These are phyloP conservation scores for Chrysina gloriosa DNA, from an alignment of 2,888 invertebrate genomes.

Conservation along the genomic window DNA sequence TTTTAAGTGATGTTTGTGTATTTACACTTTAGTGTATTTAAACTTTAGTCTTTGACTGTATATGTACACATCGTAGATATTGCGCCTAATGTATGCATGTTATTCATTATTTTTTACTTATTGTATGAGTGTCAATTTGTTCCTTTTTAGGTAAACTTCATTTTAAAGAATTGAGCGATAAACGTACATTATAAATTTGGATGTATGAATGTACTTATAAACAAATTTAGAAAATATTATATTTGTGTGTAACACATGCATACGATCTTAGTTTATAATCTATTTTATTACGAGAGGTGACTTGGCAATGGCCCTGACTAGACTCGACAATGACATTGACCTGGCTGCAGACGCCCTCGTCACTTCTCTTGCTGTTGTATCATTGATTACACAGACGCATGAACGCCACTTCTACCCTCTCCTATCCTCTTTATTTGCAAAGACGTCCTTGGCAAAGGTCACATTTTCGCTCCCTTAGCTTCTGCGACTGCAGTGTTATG, in stretches of 20 bases:
- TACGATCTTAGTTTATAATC: constrained; percentile 64
- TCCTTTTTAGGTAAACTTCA: too few species aligned
- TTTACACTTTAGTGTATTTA: too few species aligned
- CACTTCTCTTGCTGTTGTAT: constrained; percentile 59
- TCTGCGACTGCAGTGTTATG: too few species aligned
- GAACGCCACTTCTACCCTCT: constrained; percentile 50
- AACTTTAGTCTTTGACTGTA: too few species aligned
- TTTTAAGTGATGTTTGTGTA: too few species aligned
- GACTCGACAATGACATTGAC: constrained; percentile 66
- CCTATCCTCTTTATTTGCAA: constrained; percentile 62
- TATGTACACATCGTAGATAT: too few species aligned
- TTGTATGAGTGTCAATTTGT: too few species aligned
- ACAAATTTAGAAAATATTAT: background rate
- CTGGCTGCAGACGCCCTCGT: constrained; percentile 60
- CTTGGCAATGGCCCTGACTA: constrained; percentile 50
- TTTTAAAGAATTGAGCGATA: too few species aligned
- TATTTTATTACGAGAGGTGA: constrained; percentile 40
- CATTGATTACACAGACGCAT: constrained; percentile 48
- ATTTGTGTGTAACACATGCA: constrained; percentile 46
- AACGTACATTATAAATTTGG: too few species aligned
- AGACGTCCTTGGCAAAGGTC: constrained; percentile 61
- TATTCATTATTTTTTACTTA: too few species aligned
- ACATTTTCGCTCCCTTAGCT: too few species aligned
- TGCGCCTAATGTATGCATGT: too few species aligned
- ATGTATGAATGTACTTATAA: background rate